These are phyloP conservation scores for Embiotoca jacksoni DNA, from an alignment of 2,113 vertebrate species.

Conservation along the genomic window DNA sequence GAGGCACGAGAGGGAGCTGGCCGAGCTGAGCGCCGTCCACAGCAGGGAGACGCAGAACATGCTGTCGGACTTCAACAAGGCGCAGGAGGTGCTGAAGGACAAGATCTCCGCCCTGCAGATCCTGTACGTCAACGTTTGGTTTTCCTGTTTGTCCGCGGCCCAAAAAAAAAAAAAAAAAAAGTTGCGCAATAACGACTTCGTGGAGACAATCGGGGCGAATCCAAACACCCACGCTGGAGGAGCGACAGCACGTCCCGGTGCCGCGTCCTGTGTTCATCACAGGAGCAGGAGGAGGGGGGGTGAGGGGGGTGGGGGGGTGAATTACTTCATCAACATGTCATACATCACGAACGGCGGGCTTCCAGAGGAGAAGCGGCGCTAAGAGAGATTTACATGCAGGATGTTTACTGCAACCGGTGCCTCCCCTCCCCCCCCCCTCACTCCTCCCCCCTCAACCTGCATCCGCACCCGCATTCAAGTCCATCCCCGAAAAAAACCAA, in stretches of 20 bases:
- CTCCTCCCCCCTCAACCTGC: no score
- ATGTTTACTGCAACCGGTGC: no score
- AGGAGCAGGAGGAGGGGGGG: slow-evolving; percentile 14
- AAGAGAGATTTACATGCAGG: background rate
- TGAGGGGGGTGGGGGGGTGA: background rate
- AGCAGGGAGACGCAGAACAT: slow-evolving; percentile 97
- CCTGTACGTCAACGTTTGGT: slow-evolving; percentile 87
- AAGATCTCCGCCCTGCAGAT: slow-evolving; percentile 98
- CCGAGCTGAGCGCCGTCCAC: slow-evolving; percentile 91
- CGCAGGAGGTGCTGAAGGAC: slow-evolving; percentile 98
- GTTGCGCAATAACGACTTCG: no score
- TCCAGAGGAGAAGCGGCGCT: no score
- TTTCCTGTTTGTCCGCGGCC: no score
- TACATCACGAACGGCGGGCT: slow-evolving; percentile 43
- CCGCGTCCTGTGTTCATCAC: background rate
- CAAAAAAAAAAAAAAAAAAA: no score
- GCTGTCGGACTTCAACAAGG: slow-evolving; percentile 99
- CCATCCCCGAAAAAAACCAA: no score
- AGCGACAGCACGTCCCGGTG: background rate
- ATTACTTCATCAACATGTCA: slow-evolving; percentile 40
- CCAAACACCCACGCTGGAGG: no score
- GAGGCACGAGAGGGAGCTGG: slow-evolving; percentile 93
- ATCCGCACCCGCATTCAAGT: no score
- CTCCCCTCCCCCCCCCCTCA: no score
- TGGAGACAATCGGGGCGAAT: no score